Evolutionary conservation across 2,797 vertebrate species (phyloP), one percentile per base, ranked within the genome.

Genomic region (Cephalopachus bancanus): DNA sequence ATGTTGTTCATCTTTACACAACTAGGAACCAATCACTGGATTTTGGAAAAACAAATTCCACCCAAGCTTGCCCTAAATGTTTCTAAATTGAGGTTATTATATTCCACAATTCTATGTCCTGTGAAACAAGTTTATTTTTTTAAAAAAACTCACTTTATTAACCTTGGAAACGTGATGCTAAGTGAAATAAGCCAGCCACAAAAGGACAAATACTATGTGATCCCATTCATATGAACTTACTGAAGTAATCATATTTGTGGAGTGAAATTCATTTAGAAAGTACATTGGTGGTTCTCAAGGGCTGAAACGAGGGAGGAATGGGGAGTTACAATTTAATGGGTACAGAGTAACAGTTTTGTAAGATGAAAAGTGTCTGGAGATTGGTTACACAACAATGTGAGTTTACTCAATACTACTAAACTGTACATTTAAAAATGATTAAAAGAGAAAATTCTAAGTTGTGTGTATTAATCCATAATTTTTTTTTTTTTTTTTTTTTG

Each of bases 221-320:
- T 16, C 65, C 49, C 37, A 24, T 7, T 30, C 12, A 0, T 0
- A 8, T 0, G 24, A 83, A 30, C 17, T 1, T 8, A 19, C 11
- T 1, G 19, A 4, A 65, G 1, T 3, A 7, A 30, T 2, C 1
- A 17, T 3, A 57, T n/a, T 15, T 30, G 6, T 1, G 14, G 2
- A 11, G 1, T 20, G 16, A 20, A 37, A 10, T 20, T 76, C 20
- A n/a, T 17, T 89, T 10, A 3, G 17, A 30, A 14, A 64, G 33
- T 16, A 60, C 15, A 20, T 4, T 1, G 11, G 28, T 9, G 6
- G 6, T 7, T 15, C 12, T 51, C 20, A 8, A 28, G 20, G 30
- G 10, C 8, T 3, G 10, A n/a, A 12, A 67, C 3, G 37, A 37
- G 3, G 51, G n/a, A 51, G 4, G 12, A 3, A 11, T 0, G 60